These are phyloP conservation scores for Myathropa florea DNA, from an alignment of 2,888 invertebrate genomes.

Conservation along the genomic window DNA sequence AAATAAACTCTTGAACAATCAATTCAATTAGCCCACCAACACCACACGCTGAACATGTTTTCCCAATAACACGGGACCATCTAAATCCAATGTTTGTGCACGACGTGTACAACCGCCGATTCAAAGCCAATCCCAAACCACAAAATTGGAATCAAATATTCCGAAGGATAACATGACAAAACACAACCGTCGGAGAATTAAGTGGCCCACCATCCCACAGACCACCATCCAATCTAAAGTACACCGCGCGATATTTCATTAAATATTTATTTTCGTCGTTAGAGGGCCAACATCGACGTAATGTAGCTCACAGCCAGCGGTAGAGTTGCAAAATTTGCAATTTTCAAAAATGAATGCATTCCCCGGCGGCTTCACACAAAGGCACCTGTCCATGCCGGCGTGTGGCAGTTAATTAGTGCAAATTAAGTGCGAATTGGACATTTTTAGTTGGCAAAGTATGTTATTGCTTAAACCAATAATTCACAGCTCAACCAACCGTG, in stretches of 20 bases:
- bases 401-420: not conserved
- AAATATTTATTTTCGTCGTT: not conserved
- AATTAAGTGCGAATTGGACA: not conserved
- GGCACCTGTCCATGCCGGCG: not conserved
- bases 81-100: not conserved
- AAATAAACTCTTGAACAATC: not conserved
- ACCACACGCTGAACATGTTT: not conserved
- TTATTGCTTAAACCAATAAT: not conserved
- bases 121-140: not conserved
- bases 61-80: not conserved
- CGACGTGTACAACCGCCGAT: not conserved
- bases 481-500: not conserved
- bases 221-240: not conserved
- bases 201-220: not conserved
- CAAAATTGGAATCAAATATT: constrained; percentile 21
- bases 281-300: not conserved
- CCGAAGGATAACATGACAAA: not conserved
- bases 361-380: not conserved
- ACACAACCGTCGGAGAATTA: not conserved
- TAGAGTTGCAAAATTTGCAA: constrained; percentile 3
- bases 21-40: not conserved
- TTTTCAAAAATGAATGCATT: not conserved
- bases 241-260: constrained; percentile 5
- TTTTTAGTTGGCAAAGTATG: not conserved
- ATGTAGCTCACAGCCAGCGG: not conserved